Evolutionary conservation across 1,140 invertebrate species (phyloP), one percentile per base, ranked within the genome.

Genomic region (Sminthurinus signatus): DNA sequence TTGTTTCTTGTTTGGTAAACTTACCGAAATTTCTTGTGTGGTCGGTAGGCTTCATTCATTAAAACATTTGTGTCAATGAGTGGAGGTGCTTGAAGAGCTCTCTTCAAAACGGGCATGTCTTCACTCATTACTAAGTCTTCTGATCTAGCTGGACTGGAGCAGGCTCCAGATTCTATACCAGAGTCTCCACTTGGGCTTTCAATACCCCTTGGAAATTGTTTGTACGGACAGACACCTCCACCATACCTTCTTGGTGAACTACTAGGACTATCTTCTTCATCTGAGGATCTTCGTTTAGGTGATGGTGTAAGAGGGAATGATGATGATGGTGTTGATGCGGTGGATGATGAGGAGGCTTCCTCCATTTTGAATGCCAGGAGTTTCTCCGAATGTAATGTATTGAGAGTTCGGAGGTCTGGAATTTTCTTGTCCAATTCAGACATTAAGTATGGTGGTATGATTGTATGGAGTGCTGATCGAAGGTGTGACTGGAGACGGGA

Each of bases 341-440:
- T 43, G 42, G 64, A 39, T 31, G 36, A 46, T 44, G 63, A 60
- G 55, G 39, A 65, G 46, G 91, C 88, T 75, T 91, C 87, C 21
- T 89, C 89, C 85, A 88, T 88, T 74, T 92, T 91, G 78, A 92
- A 93, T 1, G 93, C 93, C 17, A 97, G 81, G 28, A 96, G 80
- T 75, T 97, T 97, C 75, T 97, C 95, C 0, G 93, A 95, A 75
- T 97, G 95, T 14, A 98, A 82, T 2, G 93, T 96, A 78, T 96
- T 97, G 42, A 97, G 79, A 0, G 94, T 97, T 65, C 93, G 82
- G 68, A 98, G 81, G 78, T 98, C 95, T 1, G 93, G 93, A 60
- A 96, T 89, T 73, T 95, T 96, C 76, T 92, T 92, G 78, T 96
- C 84, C 66, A 97, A 76, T 75, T 96, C 91, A 52, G 85, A 82